Conservation (phyloP, 2,797 vertebrate genomes). For the Scomberomorus guttatus region DNA sequence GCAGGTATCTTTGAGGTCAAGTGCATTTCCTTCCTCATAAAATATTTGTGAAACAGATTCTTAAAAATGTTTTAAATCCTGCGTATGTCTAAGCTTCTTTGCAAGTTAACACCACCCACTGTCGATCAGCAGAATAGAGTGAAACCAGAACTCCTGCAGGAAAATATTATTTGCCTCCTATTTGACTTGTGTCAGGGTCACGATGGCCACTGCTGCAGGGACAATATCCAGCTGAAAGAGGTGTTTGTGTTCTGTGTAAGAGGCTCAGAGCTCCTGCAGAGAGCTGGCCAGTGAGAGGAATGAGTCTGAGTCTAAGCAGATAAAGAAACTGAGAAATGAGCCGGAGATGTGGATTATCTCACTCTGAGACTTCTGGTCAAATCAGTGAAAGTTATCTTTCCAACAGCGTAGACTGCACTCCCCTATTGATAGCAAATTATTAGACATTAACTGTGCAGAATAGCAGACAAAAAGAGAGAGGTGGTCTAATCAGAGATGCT, state of each 20-base stretch:
- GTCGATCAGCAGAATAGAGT: too few species aligned
- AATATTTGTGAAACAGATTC: too few species aligned
- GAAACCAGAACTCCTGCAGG: too few species aligned
- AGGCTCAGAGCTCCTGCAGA: conserved; percentile 1
- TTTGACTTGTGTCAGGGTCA: background rate
- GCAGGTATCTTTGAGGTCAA: too few species aligned
- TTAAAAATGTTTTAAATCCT: too few species aligned
- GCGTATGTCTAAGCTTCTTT: too few species aligned
- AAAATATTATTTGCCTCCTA: background rate
- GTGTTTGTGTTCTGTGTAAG: background rate
- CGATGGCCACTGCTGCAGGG: background rate
- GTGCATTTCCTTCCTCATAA: too few species aligned
- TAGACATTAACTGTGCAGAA: background rate
- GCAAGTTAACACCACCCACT: too few species aligned
- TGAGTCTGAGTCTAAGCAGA: conserved; percentile 4
- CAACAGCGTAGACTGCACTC: background rate
- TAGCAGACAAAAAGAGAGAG: background rate
- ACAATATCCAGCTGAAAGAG: background rate
- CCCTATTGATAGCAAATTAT: conserved; percentile 10
- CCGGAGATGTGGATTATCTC: background rate
- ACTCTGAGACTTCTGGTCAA: conserved; percentile 5
- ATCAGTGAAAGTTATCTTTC: background rate
- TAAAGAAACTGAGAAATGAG: conserved; percentile 17
- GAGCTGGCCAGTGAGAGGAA: background rate
- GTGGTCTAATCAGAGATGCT: conserved; percentile 28